phyloP scores from a whole-genome alignment of 2,797 vertebrate species.

The Tolypeutes matacus region DNA sequence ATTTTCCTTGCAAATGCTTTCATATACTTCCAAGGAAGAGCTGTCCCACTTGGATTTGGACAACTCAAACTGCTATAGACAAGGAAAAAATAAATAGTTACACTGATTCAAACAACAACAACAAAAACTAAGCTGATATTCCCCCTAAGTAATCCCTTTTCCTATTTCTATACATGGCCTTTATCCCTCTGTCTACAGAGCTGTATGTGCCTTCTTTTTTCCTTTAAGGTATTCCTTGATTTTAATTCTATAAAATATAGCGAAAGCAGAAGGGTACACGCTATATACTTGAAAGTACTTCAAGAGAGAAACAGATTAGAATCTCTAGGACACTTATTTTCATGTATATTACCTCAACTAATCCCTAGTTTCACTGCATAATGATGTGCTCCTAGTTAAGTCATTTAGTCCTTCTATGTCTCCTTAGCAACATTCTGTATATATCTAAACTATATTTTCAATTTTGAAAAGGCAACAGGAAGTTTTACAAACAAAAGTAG shows the following conservation, averaged over 20 bases:
- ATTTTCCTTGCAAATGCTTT: not conserved
- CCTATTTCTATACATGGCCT: not conserved
- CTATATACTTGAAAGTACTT: conserved; percentile 16
- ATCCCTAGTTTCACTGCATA: not conserved
- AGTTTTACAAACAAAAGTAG: conserved; percentile 48
- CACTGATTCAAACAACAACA: conserved; percentile 1
- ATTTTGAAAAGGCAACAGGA: conserved; percentile 48
- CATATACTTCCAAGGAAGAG: not conserved
- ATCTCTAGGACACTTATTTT: not conserved
- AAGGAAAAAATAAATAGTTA: not conserved
- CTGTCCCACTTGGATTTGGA: not conserved
- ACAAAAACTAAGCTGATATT: not conserved
- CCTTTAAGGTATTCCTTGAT: conserved; percentile 12
- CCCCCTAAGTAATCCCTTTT: not conserved
- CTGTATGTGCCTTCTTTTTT: not conserved
- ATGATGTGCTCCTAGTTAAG: not conserved
- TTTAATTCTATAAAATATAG: conserved; percentile 49
- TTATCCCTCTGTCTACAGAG: not conserved
- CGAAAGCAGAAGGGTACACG: not conserved
- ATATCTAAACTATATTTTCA: not conserved
- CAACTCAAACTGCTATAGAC: not conserved
- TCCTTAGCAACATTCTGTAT: not conserved
- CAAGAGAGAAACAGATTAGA: not conserved
- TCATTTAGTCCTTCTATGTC: not conserved
- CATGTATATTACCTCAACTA: not conserved